Evolutionary conservation across 2,888 invertebrate species (phyloP).

Genomic region (Apamea crenata): DNA sequence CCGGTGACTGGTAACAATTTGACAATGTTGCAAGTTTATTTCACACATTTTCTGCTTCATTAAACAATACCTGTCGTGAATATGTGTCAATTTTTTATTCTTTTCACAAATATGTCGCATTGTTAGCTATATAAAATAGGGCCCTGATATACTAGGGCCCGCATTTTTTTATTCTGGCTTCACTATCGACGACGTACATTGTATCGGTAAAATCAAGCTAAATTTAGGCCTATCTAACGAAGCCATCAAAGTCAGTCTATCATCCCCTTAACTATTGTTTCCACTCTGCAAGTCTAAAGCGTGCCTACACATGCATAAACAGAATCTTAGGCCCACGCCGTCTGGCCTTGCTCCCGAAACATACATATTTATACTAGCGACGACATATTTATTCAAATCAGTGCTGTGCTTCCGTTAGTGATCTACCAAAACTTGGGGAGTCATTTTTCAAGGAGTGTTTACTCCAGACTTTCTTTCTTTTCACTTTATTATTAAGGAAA

Average conservation of each 20-base stretch:
- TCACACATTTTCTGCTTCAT: background rate
- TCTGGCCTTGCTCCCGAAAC: conserved; percentile 46
- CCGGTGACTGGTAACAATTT: background rate
- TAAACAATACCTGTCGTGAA: background rate
- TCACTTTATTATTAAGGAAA: conserved; percentile 2
- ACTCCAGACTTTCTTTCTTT: conserved; percentile 7
- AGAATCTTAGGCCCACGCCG: conserved; percentile 38
- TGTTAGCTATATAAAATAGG: background rate
- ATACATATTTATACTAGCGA: conserved; percentile 54
- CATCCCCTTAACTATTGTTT: conserved; percentile 12
- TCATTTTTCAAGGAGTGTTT: conserved; percentile 37
- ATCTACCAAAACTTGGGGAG: conserved; percentile 21
- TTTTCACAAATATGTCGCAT: background rate
- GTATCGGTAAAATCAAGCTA: background rate
- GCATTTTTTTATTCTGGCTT: background rate
- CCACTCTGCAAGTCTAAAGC: conserved; percentile 51
- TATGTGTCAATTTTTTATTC: background rate
- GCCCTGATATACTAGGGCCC: background rate
- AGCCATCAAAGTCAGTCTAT: conserved; percentile 23
- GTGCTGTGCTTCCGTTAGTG: conserved; percentile 21
- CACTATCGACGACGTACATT: background rate
- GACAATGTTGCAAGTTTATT: background rate
- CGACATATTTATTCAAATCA: conserved; percentile 56
- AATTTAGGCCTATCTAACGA: background rate
- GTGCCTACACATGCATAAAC: conserved; percentile 60